Conservation (phyloP, 1,140 invertebrate species). For the Drosophila carrolli region DNA sequence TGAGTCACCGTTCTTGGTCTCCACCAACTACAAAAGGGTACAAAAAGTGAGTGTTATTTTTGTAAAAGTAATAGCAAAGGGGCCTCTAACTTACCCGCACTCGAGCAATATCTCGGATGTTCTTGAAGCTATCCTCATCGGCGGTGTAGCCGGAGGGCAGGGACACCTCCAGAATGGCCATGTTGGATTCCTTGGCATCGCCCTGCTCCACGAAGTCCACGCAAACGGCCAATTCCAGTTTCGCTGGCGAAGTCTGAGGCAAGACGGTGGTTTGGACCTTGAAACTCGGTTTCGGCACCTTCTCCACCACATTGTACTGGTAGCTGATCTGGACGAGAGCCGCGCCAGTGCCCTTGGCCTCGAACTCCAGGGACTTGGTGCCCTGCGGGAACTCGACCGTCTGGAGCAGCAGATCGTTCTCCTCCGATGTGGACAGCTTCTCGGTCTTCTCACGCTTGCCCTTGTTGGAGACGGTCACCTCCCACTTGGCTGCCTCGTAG, state of each 20-base stretch:
- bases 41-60: background rate
- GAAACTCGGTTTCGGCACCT: conserved; percentile 92
- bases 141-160: conserved; percentile 92
- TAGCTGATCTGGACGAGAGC: conserved; percentile 92
- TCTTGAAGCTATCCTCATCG: conserved; percentile 65
- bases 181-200: conserved; percentile 87
- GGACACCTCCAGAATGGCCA: conserved; percentile 95
- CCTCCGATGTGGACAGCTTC: conserved; percentile 54
- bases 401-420: conserved; percentile 73
- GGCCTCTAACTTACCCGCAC: conserved; percentile 59
- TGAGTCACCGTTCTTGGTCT: conserved; percentile 91
- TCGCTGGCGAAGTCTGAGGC: conserved; percentile 89
- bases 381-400: conserved; percentile 74
- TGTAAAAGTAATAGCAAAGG: background rate
- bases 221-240: conserved; percentile 91
- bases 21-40: conserved; percentile 86
- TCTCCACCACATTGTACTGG: conserved; percentile 92
- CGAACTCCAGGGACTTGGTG: conserved; percentile 85
- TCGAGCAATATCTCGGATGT: conserved; percentile 58
- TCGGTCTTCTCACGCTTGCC: conserved; percentile 68
- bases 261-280: conserved; percentile 90
- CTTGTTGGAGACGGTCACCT: conserved; percentile 52
- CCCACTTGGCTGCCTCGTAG: conserved; percentile 67
- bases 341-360: conserved; percentile 90
- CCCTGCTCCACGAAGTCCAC: conserved; percentile 84